Evolutionary conservation across 1,140 invertebrate genomes (phyloP).

Genomic region (Drosophila arawakana): DNA sequence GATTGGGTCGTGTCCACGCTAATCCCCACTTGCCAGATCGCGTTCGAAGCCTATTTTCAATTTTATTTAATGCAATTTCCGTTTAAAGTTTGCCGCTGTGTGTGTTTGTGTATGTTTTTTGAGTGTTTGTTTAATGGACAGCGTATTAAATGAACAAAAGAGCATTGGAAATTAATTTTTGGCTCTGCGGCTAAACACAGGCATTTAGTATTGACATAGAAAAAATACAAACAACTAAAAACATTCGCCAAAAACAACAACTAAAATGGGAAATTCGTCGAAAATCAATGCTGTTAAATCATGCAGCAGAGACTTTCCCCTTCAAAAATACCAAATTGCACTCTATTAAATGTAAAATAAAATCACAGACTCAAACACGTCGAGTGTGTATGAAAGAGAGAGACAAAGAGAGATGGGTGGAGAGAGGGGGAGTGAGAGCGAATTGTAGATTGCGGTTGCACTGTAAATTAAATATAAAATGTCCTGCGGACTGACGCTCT

Average conservation of each 20-base stretch:
- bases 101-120: constrained; percentile 1
- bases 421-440: constrained; percentile 6
- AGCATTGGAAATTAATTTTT: constrained; percentile 75
- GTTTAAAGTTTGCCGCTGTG: constrained; percentile 30
- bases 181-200: constrained; percentile 55
- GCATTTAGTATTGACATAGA: constrained; percentile 30
- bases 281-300: constrained; percentile 56
- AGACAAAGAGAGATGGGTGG: not conserved
- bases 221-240: constrained; percentile 15
- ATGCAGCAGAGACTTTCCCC: constrained; percentile 35
- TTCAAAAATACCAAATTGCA: constrained; percentile 52
- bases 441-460: constrained; percentile 68
- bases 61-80: constrained; percentile 72
- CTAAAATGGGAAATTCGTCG: not conserved
- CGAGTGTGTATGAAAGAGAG: not conserved
- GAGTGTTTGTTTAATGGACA: constrained; percentile 67
- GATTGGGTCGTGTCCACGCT: constrained; percentile 62
- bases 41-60: constrained; percentile 68
- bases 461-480: constrained; percentile 82
- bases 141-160: constrained; percentile 60
- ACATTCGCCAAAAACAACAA: constrained; percentile 10
- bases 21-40: constrained; percentile 61
- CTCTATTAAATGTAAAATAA: constrained; percentile 71
- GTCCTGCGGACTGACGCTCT: constrained; percentile 81
- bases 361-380: constrained; percentile 30